A percentile compares a stretch with the other conserved stretches of the same genome.
These are phyloP conservation scores for Macrosteles quadrilineatus DNA, from an alignment of 1,140 invertebrate species.

Conservation along the genomic window DNA sequence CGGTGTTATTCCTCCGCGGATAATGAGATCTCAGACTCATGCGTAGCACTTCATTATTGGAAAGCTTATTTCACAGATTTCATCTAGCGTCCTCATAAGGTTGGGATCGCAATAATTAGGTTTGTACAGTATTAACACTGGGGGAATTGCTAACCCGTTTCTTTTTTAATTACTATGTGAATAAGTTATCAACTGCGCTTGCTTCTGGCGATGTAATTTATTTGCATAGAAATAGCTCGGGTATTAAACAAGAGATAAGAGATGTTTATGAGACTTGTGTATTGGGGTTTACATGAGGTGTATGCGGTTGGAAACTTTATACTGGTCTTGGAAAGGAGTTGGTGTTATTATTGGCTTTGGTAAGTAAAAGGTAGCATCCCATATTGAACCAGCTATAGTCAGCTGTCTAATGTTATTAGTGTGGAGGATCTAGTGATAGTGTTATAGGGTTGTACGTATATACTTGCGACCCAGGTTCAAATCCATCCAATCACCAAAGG, in stretches of 20 bases:
- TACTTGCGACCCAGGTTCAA: too few species aligned
- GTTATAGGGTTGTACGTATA: too few species aligned
- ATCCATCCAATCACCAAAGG: too few species aligned
- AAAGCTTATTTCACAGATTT: conserved; percentile 21
- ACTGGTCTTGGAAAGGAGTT: too few species aligned
- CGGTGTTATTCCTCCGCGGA: background rate
- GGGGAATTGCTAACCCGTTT: background rate
- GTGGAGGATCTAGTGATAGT: too few species aligned
- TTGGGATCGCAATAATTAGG: conserved; percentile 14
- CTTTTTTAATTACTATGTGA: conserved; percentile 3
- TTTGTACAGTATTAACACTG: conserved; percentile 1
- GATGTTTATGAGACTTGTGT: too few species aligned
- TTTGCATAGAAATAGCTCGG: background rate
- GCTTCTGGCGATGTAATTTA: background rate
- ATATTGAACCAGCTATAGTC: too few species aligned
- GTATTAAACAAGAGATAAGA: background rate
- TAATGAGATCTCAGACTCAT: background rate
- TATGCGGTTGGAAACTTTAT: too few species aligned
- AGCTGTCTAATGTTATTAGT: too few species aligned
- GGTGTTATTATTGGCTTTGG: too few species aligned
- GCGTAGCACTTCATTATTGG: conserved; percentile 21
- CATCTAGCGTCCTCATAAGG: conserved; percentile 6
- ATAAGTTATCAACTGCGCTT: background rate
- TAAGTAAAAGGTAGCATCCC: too few species aligned
- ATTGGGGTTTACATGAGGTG: too few species aligned